Evolutionary conservation across 92 coral and sea anemone genomes (phyloP), one percentile per base, ranked within the genome.

Genomic region (Virgularia gustaviana): DNA sequence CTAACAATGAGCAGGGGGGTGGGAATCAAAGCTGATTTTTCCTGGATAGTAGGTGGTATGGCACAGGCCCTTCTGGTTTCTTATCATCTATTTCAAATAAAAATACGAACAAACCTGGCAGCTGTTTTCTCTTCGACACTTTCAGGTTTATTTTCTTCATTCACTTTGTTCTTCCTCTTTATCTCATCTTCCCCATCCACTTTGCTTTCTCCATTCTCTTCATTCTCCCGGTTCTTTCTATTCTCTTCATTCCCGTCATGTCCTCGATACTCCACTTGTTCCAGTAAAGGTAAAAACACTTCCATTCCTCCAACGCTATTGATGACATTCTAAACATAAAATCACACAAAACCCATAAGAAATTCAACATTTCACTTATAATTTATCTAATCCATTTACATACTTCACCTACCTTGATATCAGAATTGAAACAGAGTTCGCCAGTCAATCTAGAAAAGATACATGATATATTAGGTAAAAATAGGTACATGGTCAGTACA

Each of bases 231-330:
- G n/a, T 2, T 29, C 9, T 29, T 68, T 34, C 51, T 47, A 15
- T 32, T 29, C 19, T 35, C 8, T 47, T 4, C 11, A 29, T 43
- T 23, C 19, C 28, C 23, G n/a, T n/a, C n/a, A n/a, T n/a, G n/a
- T 18, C 23, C 80, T 13, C 81, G 37, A 60, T 49, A 78, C 55
- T 78, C 66, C 16, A 92, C 83, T 60, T 86, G 92, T 68, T 92
- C 98, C 78, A 92, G 54, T 42, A 92, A 65, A 19, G 98, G 96
- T 35, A 92, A 81, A 85, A 92, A 92, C 20, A 92, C 83, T 44
- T 89, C 84, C 82, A 92, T 83, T 1, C 98, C 98, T 4, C 98
- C 98, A 65, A 92, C 79, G 54, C 90, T 83, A 41, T 88, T 85
- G 67, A 92, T 81, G 52, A 87, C 98, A 65, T 92, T 95, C 98